These are phyloP conservation scores for Tinea semifulvella DNA, from an alignment of 2,888 invertebrate genomes.

Conservation along the genomic window DNA sequence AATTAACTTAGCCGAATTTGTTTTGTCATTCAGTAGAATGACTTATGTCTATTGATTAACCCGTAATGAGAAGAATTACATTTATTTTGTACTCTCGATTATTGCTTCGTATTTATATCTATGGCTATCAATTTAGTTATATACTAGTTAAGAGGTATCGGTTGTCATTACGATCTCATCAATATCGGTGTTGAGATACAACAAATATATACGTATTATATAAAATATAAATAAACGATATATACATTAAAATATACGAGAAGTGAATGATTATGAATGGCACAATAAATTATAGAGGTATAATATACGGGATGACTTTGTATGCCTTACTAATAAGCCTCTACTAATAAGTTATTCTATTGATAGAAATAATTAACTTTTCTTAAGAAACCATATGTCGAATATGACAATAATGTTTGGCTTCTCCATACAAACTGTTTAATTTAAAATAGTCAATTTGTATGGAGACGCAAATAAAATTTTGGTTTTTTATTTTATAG, in stretches of 20 bases:
- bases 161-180: too few relatives aligned
- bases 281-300: neutral
- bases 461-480: too few relatives aligned
- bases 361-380: too few relatives aligned
- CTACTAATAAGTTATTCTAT: too few relatives aligned
- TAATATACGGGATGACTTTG: too few relatives aligned
- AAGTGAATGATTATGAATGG: neutral
- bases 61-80: neutral
- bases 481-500: too few relatives aligned
- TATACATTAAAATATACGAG: constrained; percentile 1
- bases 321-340: too few relatives aligned
- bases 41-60: constrained; percentile 4
- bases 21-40: neutral
- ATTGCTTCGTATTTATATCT: constrained; percentile 4
- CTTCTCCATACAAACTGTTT: too few relatives aligned
- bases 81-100: constrained; percentile 3
- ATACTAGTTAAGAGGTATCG: constrained; percentile 1
- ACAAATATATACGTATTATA: neutral
- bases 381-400: too few relatives aligned
- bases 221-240: neutral
- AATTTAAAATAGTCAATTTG: too few relatives aligned
- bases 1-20: neutral
- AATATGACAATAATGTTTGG: too few relatives aligned
- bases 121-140: constrained; percentile 1
- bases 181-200: neutral